Evolutionary conservation across 2,888 invertebrate species (phyloP).

Genomic region (Ochropleura leucogaster): DNA sequence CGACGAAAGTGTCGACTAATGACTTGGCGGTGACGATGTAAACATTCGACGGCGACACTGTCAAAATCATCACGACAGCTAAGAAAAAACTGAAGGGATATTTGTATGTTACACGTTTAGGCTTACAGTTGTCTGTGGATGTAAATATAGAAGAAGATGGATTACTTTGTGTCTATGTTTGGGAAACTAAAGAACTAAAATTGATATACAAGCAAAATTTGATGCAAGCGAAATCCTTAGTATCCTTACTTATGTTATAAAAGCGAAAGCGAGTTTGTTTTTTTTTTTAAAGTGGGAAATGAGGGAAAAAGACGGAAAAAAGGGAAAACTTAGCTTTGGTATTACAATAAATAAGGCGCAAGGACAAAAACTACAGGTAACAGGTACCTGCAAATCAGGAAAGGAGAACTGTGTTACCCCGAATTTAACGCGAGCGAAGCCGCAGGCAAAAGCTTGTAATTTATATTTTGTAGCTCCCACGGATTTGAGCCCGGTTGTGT

Average conservation of each 20-base stretch:
- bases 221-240: background rate
- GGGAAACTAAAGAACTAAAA: background rate
- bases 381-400: no score
- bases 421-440: no score
- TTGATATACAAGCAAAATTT: background rate
- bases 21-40: slow-evolving; percentile 87
- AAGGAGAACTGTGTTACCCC: no score
- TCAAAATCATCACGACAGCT: slow-evolving; percentile 83
- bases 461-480: background rate
- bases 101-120: slow-evolving; percentile 71
- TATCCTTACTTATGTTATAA: no score
- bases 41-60: slow-evolving; percentile 83
- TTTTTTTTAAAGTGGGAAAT: no score
- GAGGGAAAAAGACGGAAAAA: no score
- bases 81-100: slow-evolving; percentile 73
- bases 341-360: no score
- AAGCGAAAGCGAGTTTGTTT: no score
- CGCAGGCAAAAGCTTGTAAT: no score
- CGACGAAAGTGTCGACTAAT: slow-evolving; percentile 86
- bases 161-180: slow-evolving; percentile 25
- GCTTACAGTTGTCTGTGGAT: slow-evolving; percentile 50
- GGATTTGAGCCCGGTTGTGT: background rate
- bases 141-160: slow-evolving; percentile 30
- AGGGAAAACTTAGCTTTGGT: no score
- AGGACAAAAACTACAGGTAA: no score